Evolutionary conservation across 2,888 invertebrate genomes (phyloP), one percentile per base, ranked within the genome.

Genomic region (Philhelius pedissequus): DNA sequence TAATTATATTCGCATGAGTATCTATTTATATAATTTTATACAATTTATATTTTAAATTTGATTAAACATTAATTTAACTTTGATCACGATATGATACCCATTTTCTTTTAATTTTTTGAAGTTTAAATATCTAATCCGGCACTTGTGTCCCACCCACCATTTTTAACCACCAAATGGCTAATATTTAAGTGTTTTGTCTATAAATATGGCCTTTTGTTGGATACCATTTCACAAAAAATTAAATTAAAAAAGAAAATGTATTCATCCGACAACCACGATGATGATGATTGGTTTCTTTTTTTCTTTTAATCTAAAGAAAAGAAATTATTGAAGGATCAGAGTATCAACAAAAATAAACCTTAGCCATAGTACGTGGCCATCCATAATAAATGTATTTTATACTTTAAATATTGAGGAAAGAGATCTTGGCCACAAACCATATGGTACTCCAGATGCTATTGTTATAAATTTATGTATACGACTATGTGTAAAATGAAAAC

Each of bases 161-260:
- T 9, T 11, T 5, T 43, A 78, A 38, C 54, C 62, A 66, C 68
- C 69, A 48, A 74, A 56, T 58, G 58, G 69, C 35, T 66, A 27
- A 54, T 52, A 50, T 60, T 74, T 64, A 64, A 70, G 70, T 75
- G 74, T 60, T 75, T 71, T 60, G 43, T 75, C 83, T 75, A 84
- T 75, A 84, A 79, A 75, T 84, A 84, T 74, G 70, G 40, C 32
- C 32, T 84, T 43, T 66, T 35, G 25, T 66, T 35, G 25, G 25
- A 73, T 54, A 25, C 38, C 45, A 60, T 60, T 70, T 60, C 20
- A 79, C 58, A 48, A 35, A 64, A 48, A 64, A 64, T 79, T n/a
- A n/a, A 83, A 84, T 69, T n/a, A n/a, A 75, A 69, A 79, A 84
- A 66, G 58, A 25, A 79, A 75, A 79, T 84, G 70, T 84, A 79